Conservation (phyloP, 1,140 invertebrate species). For the Chelonus insularis region DNA sequence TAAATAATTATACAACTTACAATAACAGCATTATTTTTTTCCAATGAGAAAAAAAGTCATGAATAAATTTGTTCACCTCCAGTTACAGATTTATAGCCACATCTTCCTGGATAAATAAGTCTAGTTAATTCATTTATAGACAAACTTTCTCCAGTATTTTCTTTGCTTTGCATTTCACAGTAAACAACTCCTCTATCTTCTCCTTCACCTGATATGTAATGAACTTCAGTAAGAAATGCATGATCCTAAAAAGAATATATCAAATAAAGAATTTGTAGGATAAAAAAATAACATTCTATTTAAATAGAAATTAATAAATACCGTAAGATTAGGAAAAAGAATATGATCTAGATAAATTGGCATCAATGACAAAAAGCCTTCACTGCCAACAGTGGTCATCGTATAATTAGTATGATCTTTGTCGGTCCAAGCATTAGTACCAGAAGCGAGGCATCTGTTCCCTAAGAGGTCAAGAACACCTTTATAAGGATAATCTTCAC, state of each 20-base stretch:
- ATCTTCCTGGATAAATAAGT: conserved; percentile 76
- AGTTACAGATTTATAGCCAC: conserved; percentile 83
- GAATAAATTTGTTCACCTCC: conserved; percentile 67
- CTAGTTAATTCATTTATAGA: conserved; percentile 66
- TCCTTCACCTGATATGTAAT: conserved; percentile 86
- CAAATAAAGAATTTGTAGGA: background rate
- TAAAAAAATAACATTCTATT: conserved; percentile 21
- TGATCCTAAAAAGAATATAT: conserved; percentile 63
- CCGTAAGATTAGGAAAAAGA: conserved; percentile 79
- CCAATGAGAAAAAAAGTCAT: no score
- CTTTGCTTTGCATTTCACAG: conserved; percentile 87
- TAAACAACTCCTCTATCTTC: conserved; percentile 91
- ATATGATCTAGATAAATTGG: conserved; percentile 92
- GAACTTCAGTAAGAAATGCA: conserved; percentile 86
- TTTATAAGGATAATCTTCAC: conserved; percentile 87
- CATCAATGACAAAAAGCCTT: conserved; percentile 85
- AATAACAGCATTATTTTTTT: no score
- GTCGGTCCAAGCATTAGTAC: conserved; percentile 86
- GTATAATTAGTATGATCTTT: conserved; percentile 90
- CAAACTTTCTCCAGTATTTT: conserved; percentile 78
- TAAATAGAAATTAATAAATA: conserved; percentile 45
- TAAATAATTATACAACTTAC: no score
- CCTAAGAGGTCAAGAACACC: conserved; percentile 86
- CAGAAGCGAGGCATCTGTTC: conserved; percentile 85
- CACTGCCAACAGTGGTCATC: conserved; percentile 81